Evolutionary conservation across 2,113 vertebrate genomes (phyloP), one percentile per base, ranked within the genome.

Genomic region (Jaculus jaculus): DNA sequence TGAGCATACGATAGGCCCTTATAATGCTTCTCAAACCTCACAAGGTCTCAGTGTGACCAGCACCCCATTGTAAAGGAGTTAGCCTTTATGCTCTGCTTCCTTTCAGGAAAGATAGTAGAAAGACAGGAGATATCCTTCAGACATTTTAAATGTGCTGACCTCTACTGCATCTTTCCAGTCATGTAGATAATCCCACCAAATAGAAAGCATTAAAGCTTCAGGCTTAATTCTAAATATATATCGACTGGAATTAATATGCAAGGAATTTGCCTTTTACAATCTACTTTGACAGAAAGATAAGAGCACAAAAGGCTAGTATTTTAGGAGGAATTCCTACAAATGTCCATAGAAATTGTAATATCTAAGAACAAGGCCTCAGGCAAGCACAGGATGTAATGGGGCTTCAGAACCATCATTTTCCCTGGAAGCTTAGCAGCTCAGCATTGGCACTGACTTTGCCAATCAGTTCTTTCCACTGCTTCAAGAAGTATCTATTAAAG

Each of bases 281-380:
- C 21, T 68, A 51, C 1, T 83, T 89, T 84, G 72, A 37, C 12
- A 10, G 18, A 89, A 66, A 26, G 24, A 10, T 37, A 7, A 72
- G 63, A 28, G 3, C 17, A 34, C 0, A 0, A 26, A n/a, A 74
- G 42, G 21, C 13, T 20, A 3, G 2, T 26, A 18, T 37, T 15
- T 20, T 69, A 23, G 2, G 47, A 7, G 39, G 4, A 88, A 66
- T 77, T 54, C 42, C 26, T 85, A 8, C 20, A 69, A 63, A 20
- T 7, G 61, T 42, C 23, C 66, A 20, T 11, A 32, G 4, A 32
- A 83, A 60, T 65, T 3, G 4, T 2, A 24, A 71, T 18, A 80
- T 2, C 7, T 66, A 54, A 83, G 68, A 26, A 12, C 23, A 81
- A 87, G n/a, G 24, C 65, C n/a, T 5, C 2, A 1, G 47, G 18